Base-by-base conservation (phyloP, 2,888 invertebrate genomes). In the Imbricaverruca yamaguchii region DNA sequence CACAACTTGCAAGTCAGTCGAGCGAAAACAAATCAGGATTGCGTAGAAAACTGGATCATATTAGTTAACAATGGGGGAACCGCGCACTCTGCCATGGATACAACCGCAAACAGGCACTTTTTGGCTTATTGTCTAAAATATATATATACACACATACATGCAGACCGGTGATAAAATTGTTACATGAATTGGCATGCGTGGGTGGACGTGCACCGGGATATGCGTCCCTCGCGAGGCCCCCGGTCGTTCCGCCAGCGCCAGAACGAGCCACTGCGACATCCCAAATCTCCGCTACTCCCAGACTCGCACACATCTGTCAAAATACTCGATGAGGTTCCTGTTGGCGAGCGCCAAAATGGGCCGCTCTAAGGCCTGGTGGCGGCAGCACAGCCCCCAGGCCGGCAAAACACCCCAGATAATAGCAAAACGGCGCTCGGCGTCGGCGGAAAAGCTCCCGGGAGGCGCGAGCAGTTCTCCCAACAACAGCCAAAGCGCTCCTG, bases 121-220 rank as follows among this genome's bases (percentile, higher is more conserved):
- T 69, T 25, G 69, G 69, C 69, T 69, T 69, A 69, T 39, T 39
- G 69, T 69, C 69, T 69, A 39, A 23, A 15, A 15, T 69, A 39
- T 15, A 69, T 69, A 69, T 39, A 39, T 39, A 39, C 39, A 39
- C 39, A 39, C 39, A 39, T 69, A 69, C 69, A 10, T 69, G 12
- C 69, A 69, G 39, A 13, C 69, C 69, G 18, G 39, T 15, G 23
- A 39, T 69, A 69, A 39, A 25, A 39, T 39, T 69, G 69, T 69
- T 69, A 69, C 69, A 12, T 39, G 69, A 39, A 69, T 69, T 69
- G 69, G 69, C 69, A 39, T 69, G 69, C 23, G 39, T 10, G 69
- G 39, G 25, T 69, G 39, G 39, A 69, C 39, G 23, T 15, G 25
- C 39, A 39, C 39, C 39, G 39, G 39, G 39, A 39, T 39, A 39